Evolutionary conservation across 2,113 vertebrate species (phyloP), one percentile per base, ranked within the genome.

Genomic region (Rhabdornis inornatus): DNA sequence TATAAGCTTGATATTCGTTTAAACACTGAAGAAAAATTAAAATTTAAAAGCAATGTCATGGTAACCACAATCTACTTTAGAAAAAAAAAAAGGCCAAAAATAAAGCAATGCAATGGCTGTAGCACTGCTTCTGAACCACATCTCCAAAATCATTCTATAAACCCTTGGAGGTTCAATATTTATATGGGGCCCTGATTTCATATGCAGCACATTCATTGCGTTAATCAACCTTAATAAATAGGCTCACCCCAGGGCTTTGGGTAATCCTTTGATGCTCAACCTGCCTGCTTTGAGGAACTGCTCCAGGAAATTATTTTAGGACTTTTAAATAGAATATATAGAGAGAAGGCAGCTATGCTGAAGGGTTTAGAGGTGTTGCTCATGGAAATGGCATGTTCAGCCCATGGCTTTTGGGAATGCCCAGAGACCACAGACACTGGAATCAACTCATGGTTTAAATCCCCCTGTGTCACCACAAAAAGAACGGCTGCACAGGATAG

Each of bases 201-300:
- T 14, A 90, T 31, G 57, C 70, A 92, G 71, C 1, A 9, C 17
- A 7, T 82, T 94, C 79, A 87, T 19, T 12, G 4, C 1, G 1
- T 95, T 96, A 92, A 94, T 96, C 90, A 94, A 55, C 52, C 84
- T 95, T 92, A 92, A 96, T 65, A 94, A 97, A 95, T 20, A 91
- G n/a, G 25, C 88, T 31, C 61, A 90, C 90, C 22, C 49, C 42
- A 89, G 90, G 64, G 89, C 40, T 95, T 80, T 63, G 89, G 93
- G 82, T 56, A 92, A 85, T 92, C 69, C 82, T 94, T 91, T 96
- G 89, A 96, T 94, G 71, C 60, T 82, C 83, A 93, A 22, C 93
- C 70, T 97, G 86, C 64, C 74, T 76, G 64, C 89, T 78, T 13
- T 25, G 79, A 96, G 71, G 42, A 96, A 92, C 19, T 80, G 70